Conservation (phyloP, 2,113 vertebrate genomes). For the Ictalurus furcatus region DNA sequence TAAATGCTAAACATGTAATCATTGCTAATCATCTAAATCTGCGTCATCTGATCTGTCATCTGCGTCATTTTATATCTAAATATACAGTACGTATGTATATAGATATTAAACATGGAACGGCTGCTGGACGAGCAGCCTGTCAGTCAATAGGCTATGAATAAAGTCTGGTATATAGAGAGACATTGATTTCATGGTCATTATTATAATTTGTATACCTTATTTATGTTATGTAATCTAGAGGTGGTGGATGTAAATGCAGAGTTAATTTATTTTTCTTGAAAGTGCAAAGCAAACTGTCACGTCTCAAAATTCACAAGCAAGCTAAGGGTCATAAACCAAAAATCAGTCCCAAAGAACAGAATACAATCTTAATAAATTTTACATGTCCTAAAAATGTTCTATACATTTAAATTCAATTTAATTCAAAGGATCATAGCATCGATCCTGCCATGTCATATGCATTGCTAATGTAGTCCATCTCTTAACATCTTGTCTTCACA, state of each 20-base stretch:
- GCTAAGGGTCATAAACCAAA: background rate
- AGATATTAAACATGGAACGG: background rate
- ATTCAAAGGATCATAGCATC: background rate
- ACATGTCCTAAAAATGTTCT: background rate
- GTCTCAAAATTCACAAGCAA: background rate
- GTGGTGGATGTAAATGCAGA: no score
- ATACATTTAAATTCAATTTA: background rate
- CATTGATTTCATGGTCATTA: background rate
- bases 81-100: background rate
- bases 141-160: background rate
- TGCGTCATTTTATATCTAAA: background rate
- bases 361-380: background rate
- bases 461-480: background rate
- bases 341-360: background rate
- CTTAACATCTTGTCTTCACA: conserved; percentile 41
- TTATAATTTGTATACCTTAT: background rate
- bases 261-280: no score
- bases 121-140: background rate
- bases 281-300: no score
- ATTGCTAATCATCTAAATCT: background rate
- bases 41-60: no score
- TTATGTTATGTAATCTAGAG: no score
- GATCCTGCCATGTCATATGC: background rate
- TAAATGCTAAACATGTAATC: no score
- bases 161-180: background rate